Conservation (phyloP, 1,140 invertebrate genomes). For the Gonatopus flavifemur region DNA sequence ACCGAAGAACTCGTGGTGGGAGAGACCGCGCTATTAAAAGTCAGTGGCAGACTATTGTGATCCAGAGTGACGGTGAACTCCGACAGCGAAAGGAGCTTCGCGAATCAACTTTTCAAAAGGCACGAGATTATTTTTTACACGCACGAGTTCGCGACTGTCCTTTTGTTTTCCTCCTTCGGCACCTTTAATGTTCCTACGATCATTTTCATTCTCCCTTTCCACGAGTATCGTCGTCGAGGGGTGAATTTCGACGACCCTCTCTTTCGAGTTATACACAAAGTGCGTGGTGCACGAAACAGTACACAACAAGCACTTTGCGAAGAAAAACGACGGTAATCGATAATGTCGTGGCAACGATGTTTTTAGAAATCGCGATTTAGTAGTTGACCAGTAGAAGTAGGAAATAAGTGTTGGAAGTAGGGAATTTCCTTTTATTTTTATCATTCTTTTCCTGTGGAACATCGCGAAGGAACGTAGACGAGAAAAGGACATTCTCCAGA, state of each 20-base stretch:
- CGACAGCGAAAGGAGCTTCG: constrained; percentile 31
- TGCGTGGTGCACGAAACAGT: constrained; percentile 2
- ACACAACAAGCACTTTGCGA: constrained; percentile 3
- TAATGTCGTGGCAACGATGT: constrained; percentile 44
- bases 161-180: constrained; percentile 1
- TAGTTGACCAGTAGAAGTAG: constrained; percentile 14
- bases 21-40: constrained; percentile 52
- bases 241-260: constrained; percentile 6
- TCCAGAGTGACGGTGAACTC: constrained; percentile 52
- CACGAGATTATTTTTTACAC: too few species aligned
- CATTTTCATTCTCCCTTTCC: not conserved
- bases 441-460: too few species aligned
- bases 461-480: too few species aligned
- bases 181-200: not conserved
- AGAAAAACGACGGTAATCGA: constrained; percentile 31
- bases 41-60: constrained; percentile 50
- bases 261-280: not conserved
- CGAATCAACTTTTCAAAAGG: too few species aligned
- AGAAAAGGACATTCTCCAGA: too few species aligned
- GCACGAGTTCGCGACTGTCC: constrained; percentile 17
- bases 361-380: constrained; percentile 10
- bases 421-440: too few species aligned
- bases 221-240: not conserved
- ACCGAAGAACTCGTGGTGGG: too few species aligned
- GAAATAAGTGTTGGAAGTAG: constrained; percentile 13